Evolutionary conservation across 2,888 invertebrate genomes (phyloP).

Genomic region (Fabriciana adippe): DNA sequence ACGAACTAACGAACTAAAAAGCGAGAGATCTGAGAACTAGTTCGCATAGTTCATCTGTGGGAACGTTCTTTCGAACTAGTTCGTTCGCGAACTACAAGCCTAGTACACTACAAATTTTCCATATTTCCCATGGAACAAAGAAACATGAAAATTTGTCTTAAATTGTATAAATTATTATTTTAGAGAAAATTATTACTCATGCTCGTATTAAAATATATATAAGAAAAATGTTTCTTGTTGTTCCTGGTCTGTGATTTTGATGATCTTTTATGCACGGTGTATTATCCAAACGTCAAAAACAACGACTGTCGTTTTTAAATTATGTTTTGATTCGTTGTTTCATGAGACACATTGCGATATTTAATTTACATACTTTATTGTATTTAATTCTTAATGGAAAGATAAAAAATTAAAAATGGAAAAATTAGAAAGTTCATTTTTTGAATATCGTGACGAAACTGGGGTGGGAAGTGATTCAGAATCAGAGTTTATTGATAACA

Average conservation of each 20-base stretch:
- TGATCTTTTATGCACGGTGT: neutral
- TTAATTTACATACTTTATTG: constrained; percentile 16
- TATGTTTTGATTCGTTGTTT: constrained; percentile 22
- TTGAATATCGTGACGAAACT: constrained; percentile 67
- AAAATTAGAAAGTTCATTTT: constrained; percentile 71
- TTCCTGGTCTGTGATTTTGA: neutral
- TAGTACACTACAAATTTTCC: too few relatives aligned
- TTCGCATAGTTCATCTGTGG: too few relatives aligned
- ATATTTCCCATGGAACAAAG: too few relatives aligned
- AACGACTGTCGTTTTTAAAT: constrained; percentile 30
- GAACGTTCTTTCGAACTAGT: too few relatives aligned
- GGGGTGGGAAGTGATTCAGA: constrained; percentile 59
- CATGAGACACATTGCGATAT: neutral
- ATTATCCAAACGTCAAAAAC: constrained; percentile 23
- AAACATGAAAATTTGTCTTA: too few relatives aligned
- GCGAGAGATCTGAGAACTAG: too few relatives aligned
- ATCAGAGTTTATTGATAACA: constrained; percentile 66
- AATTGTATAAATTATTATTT: too few relatives aligned
- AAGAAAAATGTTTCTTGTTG: too few relatives aligned
- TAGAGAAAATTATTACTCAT: neutral
- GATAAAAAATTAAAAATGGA: constrained; percentile 54
- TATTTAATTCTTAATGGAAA: constrained; percentile 11
- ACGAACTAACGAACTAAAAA: too few relatives aligned
- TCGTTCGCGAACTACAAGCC: too few relatives aligned
- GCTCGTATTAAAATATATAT: too few relatives aligned